Evolutionary conservation across 1,140 invertebrate species (phyloP), one percentile per base, ranked within the genome.

Genomic region (Dendrolimus kikuchii): DNA sequence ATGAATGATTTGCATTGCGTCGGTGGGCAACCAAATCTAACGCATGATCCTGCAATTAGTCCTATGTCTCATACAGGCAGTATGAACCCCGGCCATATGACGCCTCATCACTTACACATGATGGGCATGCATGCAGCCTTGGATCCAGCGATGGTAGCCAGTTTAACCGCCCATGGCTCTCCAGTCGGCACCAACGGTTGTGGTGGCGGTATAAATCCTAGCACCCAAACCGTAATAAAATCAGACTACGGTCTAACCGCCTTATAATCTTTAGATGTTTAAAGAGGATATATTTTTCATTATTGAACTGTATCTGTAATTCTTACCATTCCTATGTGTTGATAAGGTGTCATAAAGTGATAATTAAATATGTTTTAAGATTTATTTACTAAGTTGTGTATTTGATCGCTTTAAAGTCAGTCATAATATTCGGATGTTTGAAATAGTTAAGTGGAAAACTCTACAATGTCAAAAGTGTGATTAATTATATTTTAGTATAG

Each of bases 231-330:
- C 47, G 78, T 88, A 58, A 88, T 88, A 58, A 88, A 88, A 66
- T 88, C 87, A 7, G 87, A 88, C 71, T 88, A 88, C 64, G 87
- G 87, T 69, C 79, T 88, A 58, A 88, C 87, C 66, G 87, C 87
- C 76, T 87, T 88, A 83, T 88, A 88, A 86, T 84, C 82, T 60
- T 74, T 77, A 78, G 64, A 74, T 71, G 58, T 81, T 62, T 82
- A 78, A 73, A 81, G 67, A 74, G 75, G 60, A 76, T 62, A 79
- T 86, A 86, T 83, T 83, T 70, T 83, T 85, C 71, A 74, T 77
- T 77, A 80, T 76, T 49, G 64, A 68, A 81, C 68, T 64, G 23
- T 23, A 23, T 23, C 23, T 23, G 71, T 70, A 68, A 70, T 74
- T 76, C 73, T 74, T 79, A 86, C 77, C 82, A 86, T 86, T 86